Base-by-base conservation (phyloP, 2,888 invertebrate genomes). In the Nebria salina region DNA sequence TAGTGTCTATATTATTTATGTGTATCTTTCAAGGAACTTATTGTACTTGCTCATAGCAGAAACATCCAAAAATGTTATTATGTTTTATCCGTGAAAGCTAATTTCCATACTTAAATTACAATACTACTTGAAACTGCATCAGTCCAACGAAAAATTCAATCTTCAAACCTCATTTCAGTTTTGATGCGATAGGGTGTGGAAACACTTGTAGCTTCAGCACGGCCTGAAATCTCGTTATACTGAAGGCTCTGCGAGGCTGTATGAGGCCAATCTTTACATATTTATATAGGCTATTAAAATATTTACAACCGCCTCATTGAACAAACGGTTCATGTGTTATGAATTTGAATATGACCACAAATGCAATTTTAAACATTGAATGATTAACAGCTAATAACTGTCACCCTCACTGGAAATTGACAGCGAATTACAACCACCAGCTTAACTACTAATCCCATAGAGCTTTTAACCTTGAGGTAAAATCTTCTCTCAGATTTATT, bases 221-320 rank as follows among this genome's bases (percentile, higher is more conserved):
- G 54, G 54, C 54, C 54, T 54, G 54, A 54, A 54, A 54, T 54
- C 54, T 54, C 54, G 54, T 54, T 54, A 54, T 54, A 54, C 54
- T 54, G 54, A 54, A 54, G 13, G 54, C 54, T 34, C 2, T 11
- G 54, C 13, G 54, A 54, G 54, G 54, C 54, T 54, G 54, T 54
- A 54, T 54, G 54, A 54, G 54, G 54, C 54, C 54, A 54, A 54
- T 54, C 54, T 54, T 54, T 54, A 54, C 54, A 54, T 54, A 54
- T 54, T 54, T 54, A 54, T 54, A 54, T 54, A 54, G 54, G 54
- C 54, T 54, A 54, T 54, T 54, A 54, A 54, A 54, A 54, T 54
- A 54, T 54, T 54, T 54, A 54, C 13, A 13, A 54, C 54, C 8
- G 13, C 34, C 54, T 11, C 54, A 54, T 54, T 54, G 54, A 54